Base-by-base conservation (phyloP, 2,113 vertebrate genomes). In the Lampris megalopsis region DNA sequence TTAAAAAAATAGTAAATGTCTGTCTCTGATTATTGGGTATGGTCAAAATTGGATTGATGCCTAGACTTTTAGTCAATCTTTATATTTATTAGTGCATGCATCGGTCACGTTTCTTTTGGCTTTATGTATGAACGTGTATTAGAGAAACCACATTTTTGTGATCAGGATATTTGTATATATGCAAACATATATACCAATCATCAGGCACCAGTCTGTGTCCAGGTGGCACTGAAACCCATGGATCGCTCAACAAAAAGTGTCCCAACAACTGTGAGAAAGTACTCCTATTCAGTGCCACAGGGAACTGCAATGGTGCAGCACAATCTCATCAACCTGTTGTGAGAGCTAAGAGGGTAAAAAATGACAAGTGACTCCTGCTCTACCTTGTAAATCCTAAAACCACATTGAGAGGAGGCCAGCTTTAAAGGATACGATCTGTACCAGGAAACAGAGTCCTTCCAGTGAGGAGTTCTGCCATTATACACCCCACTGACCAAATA, bases 401-500 rank as follows among this genome's bases (percentile, higher is more conserved):
- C 58, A 10, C 37, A 47, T 36, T 4, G 24, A 60, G 40, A 37
- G 59, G 42, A 56, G 50, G 41, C 9, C 3, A 50, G 57, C 58
- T 56, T 49, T 83, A 92, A 99, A 97, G 98, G 98, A 99, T 97
- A 99, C 98, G 97, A 94, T 99, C 98, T 83, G 97, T 97, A 71
- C 97, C 98, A 79, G 98, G 98, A 88, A 99, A 99, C 83, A 99
- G 89, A 0, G 98, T 98, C 91, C 95, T 95, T 94, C 97, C 98
- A 77, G 97, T 99, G 90, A 99, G 94, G 80, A 99, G 95, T 70
- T 99, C 98, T 48, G 98, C 98, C 98, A 99, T 99, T 88, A 99
- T 99, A 92, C 98, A 99, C 52, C 98, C 98, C 90, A 99, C 98
- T 70, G 98, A 99, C 98, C 98, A 99, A 92, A 99, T 99, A 92